Evolutionary conservation across 1,140 invertebrate genomes (phyloP), one percentile per base, ranked within the genome.

Genomic region (Watersipora subatra): DNA sequence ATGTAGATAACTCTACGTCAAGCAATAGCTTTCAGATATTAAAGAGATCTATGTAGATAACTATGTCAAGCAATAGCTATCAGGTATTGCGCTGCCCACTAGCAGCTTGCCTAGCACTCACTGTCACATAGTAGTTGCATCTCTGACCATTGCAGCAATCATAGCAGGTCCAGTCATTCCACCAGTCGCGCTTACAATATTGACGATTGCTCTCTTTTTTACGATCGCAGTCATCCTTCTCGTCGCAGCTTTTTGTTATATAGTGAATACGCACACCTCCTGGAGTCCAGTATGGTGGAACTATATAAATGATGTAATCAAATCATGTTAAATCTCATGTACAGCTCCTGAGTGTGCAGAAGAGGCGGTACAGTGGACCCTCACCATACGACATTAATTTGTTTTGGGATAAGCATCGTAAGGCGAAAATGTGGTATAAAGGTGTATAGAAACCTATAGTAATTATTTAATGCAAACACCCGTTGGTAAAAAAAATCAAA

Each of bases 71-170:
- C n/a, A n/a, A n/a, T n/a, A n/a, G n/a, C n/a, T n/a, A n/a, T n/a
- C n/a, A n/a, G n/a, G n/a, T n/a, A n/a, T n/a, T n/a, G n/a, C n/a
- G n/a, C n/a, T n/a, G n/a, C n/a, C n/a, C n/a, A n/a, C n/a, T n/a
- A n/a, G n/a, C n/a, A n/a, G n/a, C n/a, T n/a, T n/a, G n/a, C n/a
- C 58, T 59, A 28, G 63, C 65, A 86, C 90, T 91, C 84, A 97
- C 93, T 74, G 96, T 92, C 26, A 95, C 87, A 78, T 89, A 98
- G 78, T 93, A 97, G 78, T 97, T 98, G 78, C 94, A 99, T 66
- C 91, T 83, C 80, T 98, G 94, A 57, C 94, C 95, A 73, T 89
- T 87, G 78, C 94, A 99, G 80, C 94, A 99, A 78, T 97, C 93
- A 0, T 89, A 89, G 83, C 94, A 98, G 67, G 88, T 86, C 95